Percentiles rank a stretch among this genome's conserved stretches.
Conservation (phyloP, 1,140 invertebrate species). For the Drosophila asahinai region DNA sequence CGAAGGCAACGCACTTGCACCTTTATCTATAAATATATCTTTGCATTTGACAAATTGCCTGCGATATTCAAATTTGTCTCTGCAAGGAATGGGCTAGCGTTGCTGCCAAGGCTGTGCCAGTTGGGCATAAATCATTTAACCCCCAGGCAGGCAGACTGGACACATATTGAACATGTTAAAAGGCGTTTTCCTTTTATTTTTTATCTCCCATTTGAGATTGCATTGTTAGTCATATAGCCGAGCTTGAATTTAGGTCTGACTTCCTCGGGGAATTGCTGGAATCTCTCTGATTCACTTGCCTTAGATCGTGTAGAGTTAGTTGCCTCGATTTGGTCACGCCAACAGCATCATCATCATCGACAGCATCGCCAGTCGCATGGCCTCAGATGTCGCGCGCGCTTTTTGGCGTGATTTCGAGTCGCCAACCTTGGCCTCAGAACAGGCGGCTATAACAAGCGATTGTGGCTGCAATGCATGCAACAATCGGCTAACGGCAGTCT, state of each 20-base stretch:
- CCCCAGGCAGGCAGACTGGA: constrained; percentile 13
- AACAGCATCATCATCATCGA: constrained; percentile 31
- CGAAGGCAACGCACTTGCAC: constrained; percentile 71
- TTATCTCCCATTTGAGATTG: constrained; percentile 27
- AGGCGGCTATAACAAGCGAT: constrained; percentile 23
- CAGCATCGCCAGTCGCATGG: constrained; percentile 51
- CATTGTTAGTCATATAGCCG: constrained; percentile 17
- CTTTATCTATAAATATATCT: constrained; percentile 36
- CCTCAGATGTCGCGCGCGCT: constrained; percentile 72
- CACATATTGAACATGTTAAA: constrained; percentile 42
- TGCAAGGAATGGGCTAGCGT: constrained; percentile 49
- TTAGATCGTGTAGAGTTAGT: constrained; percentile 31
- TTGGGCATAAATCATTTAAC: constrained; percentile 67
- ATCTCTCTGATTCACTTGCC: constrained; percentile 36
- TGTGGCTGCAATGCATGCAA: constrained; percentile 38
- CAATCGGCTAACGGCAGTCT: constrained; percentile 63
- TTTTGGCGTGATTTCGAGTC: constrained; percentile 68
- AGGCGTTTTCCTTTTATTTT: constrained; percentile 45
- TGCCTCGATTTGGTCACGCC: constrained; percentile 76
- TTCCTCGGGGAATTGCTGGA: constrained; percentile 49
- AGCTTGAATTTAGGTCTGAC: constrained; percentile 26
- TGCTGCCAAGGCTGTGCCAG: constrained; percentile 58
- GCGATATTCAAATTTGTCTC: constrained; percentile 65
- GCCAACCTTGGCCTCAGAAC: constrained; percentile 74
- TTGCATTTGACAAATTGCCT: constrained; percentile 72